These are phyloP conservation scores for Popillia japonica DNA, from an alignment of 1,140 invertebrate species.

Conservation along the genomic window DNA sequence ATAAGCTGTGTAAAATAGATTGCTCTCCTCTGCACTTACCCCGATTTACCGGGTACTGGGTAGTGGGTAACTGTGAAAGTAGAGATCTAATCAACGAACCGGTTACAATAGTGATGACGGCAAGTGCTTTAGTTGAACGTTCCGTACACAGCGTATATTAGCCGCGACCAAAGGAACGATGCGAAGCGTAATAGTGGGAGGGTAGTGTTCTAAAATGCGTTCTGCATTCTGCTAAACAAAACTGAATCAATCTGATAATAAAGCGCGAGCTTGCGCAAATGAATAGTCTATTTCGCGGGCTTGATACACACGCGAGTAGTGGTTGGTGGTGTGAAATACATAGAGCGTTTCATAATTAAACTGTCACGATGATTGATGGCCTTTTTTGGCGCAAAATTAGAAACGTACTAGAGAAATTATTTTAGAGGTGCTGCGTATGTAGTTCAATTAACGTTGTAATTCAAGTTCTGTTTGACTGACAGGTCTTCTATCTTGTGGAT, in stretches of 20 bases:
- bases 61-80: not conserved
- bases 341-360: slow-evolving; percentile 6
- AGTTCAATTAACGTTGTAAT: not conserved
- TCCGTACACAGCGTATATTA: not conserved
- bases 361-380: slow-evolving; percentile 4
- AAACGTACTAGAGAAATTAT: not conserved
- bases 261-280: not conserved
- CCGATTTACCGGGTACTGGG: slow-evolving; percentile 2
- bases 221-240: slow-evolving; percentile 14
- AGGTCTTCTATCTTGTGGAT: not conserved
- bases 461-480: not conserved
- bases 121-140: not conserved
- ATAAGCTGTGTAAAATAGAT: slow-evolving; percentile 16
- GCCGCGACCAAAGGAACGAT: not conserved
- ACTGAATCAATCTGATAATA: slow-evolving; percentile 19
- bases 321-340: not conserved
- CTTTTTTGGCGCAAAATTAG: slow-evolving; percentile 3
- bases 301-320: not conserved
- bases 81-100: slow-evolving; percentile 10
- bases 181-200: not conserved
- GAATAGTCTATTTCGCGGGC: not conserved
- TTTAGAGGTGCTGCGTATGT: slow-evolving; percentile 2
- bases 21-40: not conserved
- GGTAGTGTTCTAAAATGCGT: not conserved
- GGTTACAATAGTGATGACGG: not conserved